phyloP scores from a whole-genome alignment of 2,888 invertebrate genomes.

The Chloroclysta siterata region DNA sequence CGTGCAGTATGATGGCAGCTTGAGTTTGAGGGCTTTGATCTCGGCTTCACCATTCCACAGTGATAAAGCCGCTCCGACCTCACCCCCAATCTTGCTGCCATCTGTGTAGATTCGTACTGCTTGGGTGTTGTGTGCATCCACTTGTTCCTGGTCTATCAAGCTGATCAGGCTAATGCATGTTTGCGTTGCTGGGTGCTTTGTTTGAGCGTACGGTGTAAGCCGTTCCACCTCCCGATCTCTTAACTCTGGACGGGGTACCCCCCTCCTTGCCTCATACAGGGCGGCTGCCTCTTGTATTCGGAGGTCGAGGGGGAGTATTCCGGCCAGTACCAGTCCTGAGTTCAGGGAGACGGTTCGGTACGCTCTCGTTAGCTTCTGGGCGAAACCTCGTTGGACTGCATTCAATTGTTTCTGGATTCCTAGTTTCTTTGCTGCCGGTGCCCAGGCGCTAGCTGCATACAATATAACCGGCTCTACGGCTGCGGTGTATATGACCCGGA shows the following conservation, averaged over 20 bases:
- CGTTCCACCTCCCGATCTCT: no score
- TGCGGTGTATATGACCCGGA: not conserved
- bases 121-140: not conserved
- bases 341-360: not conserved
- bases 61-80: slow-evolving; percentile 21
- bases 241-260: no score
- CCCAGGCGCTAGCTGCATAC: not conserved
- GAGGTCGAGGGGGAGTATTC: no score
- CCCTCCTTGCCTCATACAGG: no score
- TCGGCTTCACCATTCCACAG: no score
- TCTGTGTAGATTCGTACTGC: slow-evolving; percentile 16
- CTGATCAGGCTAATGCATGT: not conserved
- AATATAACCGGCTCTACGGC: not conserved
- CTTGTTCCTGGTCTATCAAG: not conserved
- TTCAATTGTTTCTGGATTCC: no score
- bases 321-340: not conserved
- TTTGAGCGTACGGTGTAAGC: not conserved
- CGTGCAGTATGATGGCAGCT: no score
- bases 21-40: no score
- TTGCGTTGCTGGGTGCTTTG: not conserved
- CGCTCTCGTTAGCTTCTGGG: not conserved
- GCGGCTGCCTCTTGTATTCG: no score
- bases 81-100: slow-evolving; percentile 25
- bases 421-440: not conserved
- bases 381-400: not conserved